Conservation (phyloP, 1,140 invertebrate genomes). For the Caligus rogercresseyi region DNA sequence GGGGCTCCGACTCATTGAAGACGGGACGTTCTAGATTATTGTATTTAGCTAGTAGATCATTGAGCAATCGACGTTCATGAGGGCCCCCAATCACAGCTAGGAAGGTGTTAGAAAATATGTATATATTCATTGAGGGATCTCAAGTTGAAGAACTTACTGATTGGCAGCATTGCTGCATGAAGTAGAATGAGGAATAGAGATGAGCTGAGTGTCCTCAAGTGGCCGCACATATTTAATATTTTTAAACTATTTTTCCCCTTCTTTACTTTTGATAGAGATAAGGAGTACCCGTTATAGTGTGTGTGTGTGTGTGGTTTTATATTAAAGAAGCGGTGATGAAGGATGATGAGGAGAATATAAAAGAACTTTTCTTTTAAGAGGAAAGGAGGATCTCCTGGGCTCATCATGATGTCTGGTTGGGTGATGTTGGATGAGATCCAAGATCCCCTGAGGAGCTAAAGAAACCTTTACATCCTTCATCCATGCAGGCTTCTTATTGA, state of each 20-base stretch:
- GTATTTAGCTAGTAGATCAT: constrained; percentile 82
- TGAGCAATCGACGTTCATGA: constrained; percentile 79
- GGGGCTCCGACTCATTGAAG: constrained; percentile 82
- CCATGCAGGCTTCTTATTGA: too few species aligned
- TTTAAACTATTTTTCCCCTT: neutral
- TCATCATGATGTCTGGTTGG: too few species aligned
- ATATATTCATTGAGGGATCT: neutral
- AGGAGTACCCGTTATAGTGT: neutral
- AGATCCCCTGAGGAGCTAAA: too few species aligned
- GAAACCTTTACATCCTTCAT: too few species aligned
- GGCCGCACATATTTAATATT: neutral
- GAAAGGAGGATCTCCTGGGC: too few species aligned
- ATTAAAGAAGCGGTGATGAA: neutral
- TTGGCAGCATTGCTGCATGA: neutral
- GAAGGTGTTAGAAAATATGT: neutral
- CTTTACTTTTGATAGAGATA: neutral
- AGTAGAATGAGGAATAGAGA: neutral
- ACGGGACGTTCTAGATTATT: constrained; percentile 93
- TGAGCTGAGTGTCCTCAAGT: neutral
- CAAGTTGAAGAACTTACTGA: neutral
- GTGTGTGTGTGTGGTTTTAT: neutral
- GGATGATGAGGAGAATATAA: too few species aligned
- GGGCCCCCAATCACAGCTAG: constrained; percentile 43
- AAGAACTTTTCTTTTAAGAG: too few species aligned
- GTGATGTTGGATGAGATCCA: too few species aligned